Evolutionary conservation across 2,888 invertebrate genomes (phyloP).

Genomic region (Parelbella ahira): DNA sequence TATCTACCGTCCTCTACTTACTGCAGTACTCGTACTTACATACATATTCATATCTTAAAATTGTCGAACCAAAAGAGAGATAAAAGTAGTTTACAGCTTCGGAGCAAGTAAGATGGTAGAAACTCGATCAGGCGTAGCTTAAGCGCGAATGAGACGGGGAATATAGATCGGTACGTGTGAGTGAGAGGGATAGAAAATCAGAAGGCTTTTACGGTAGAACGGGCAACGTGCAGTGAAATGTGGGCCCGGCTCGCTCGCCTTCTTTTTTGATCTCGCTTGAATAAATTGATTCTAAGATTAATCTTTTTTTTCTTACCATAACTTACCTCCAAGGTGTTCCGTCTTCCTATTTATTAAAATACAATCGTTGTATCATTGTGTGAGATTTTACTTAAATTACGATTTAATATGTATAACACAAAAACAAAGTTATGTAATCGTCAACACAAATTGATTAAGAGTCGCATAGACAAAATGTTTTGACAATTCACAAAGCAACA

Average conservation of each 20-base stretch:
- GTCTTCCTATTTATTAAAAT: constrained; percentile 37
- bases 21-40: constrained; percentile 63
- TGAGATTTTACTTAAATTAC: background rate
- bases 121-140: constrained; percentile 71
- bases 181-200: constrained; percentile 58
- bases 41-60: constrained; percentile 76
- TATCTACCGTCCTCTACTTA: constrained; percentile 61
- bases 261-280: constrained; percentile 74
- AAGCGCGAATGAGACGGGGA: constrained; percentile 48
- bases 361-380: constrained; percentile 10
- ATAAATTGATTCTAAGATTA: constrained; percentile 78
- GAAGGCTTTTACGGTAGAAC: constrained; percentile 80
- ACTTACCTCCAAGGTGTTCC: constrained; percentile 45
- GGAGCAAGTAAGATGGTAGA: constrained; percentile 77
- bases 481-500: too few relatives aligned
- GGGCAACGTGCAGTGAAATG: constrained; percentile 75
- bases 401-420: too few relatives aligned
- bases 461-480: too few relatives aligned
- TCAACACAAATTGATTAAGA: too few relatives aligned
- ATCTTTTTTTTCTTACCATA: constrained; percentile 64
- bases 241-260: constrained; percentile 62
- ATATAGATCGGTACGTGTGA: constrained; percentile 37
- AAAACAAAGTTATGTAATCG: too few relatives aligned
- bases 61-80: constrained; percentile 68
- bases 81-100: constrained; percentile 76